Evolutionary conservation across 2,888 invertebrate genomes (phyloP).

Genomic region (Microchrysa polita): DNA sequence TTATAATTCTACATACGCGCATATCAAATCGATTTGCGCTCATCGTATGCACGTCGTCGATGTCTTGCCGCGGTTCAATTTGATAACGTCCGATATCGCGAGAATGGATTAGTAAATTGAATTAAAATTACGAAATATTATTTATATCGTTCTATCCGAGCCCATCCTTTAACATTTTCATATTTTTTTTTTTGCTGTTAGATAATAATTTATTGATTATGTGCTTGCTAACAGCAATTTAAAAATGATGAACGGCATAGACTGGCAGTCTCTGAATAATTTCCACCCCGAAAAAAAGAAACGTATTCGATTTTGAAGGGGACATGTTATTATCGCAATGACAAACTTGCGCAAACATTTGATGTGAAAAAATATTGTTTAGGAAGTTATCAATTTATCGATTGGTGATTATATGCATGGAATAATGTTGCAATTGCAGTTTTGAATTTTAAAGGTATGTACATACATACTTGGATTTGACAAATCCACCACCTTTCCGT

Average conservation of each 20-base stretch:
- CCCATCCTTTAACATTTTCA: conserved; percentile 28
- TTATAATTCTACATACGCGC: background rate
- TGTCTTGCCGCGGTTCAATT: background rate
- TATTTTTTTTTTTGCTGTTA: background rate
- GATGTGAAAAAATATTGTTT: background rate
- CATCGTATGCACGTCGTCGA: background rate
- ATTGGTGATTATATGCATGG: too few species aligned
- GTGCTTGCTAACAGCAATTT: conserved; percentile 4
- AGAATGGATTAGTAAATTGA: conserved; percentile 43
- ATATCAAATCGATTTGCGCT: too few species aligned
- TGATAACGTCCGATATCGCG: conserved; percentile 31
- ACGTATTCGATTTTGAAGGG: too few species aligned
- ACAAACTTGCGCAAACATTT: background rate
- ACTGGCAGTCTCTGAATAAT: conserved; percentile 30
- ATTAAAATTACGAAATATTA: conserved; percentile 41
- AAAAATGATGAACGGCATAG: conserved; percentile 29
- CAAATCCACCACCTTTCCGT: too few species aligned
- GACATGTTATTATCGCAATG: background rate
- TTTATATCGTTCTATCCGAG: conserved; percentile 1
- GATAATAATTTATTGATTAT: conserved; percentile 41
- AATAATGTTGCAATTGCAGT: background rate
- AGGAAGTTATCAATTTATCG: background rate
- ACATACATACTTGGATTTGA: too few species aligned
- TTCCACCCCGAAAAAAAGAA: background rate
- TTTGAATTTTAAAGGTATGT: background rate